phyloP scores from a whole-genome alignment of 2,113 vertebrate genomes.

The Apodemus sylvaticus region DNA sequence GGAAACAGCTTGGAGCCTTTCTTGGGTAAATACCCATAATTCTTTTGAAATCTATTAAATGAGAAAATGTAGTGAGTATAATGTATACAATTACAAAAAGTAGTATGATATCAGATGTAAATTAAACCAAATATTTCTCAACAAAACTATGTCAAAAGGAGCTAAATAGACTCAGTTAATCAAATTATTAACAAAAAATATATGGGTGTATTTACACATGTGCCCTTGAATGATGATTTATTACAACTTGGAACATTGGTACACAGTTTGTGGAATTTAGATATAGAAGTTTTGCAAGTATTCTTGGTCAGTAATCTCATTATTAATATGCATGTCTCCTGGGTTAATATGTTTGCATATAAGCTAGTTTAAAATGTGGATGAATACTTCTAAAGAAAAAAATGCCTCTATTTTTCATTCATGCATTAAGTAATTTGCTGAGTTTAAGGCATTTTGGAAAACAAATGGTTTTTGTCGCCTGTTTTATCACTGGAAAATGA shows the following conservation, averaged over 20 bases:
- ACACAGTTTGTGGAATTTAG: neutral
- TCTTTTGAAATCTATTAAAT: neutral
- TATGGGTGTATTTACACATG: neutral
- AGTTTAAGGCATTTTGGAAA: neutral
- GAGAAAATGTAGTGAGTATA: neutral
- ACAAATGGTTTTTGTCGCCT: too few species aligned
- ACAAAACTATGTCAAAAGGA: neutral
- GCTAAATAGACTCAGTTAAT: neutral
- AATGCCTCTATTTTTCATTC: neutral
- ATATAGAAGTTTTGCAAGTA: neutral
- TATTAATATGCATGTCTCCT: neutral
- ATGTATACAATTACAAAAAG: fast-evolving
- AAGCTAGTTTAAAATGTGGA: neutral
- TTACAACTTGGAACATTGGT: neutral
- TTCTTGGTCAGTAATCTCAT: neutral
- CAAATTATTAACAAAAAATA: neutral
- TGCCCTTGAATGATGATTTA: neutral
- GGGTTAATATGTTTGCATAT: neutral
- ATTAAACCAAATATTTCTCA: neutral
- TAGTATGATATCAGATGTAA: neutral
- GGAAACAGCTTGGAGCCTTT: neutral
- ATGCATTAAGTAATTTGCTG: neutral
- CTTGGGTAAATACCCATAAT: neutral
- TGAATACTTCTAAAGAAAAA: neutral
- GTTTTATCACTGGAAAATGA: neutral